Evolutionary conservation across 1,140 invertebrate species (phyloP).

Genomic region (Drosophila trapezifrons): DNA sequence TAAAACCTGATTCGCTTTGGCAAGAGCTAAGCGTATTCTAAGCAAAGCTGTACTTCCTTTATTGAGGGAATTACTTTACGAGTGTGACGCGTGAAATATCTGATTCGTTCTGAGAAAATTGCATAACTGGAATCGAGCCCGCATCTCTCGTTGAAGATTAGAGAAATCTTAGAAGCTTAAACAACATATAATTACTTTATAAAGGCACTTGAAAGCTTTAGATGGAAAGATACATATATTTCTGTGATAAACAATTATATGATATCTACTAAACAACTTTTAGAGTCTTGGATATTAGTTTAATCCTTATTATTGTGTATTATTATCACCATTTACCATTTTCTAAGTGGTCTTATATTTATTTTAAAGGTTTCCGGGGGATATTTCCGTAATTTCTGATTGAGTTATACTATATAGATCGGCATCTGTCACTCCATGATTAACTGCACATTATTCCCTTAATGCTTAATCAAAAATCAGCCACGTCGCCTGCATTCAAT

Average conservation of each 20-base stretch:
- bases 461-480: conserved; percentile 30
- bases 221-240: neutral
- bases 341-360: too few relatives aligned
- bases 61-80: neutral
- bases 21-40: neutral
- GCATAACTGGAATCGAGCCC: conserved; percentile 9
- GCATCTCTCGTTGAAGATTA: neutral
- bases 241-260: neutral
- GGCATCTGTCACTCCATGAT: conserved; percentile 2
- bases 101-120: conserved; percentile 40
- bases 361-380: neutral
- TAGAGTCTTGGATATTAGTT: too few relatives aligned
- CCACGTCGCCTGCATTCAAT: conserved; percentile 11
- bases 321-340: too few relatives aligned
- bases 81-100: conserved; percentile 3
- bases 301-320: too few relatives aligned
- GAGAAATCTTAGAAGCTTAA: conserved; percentile 12
- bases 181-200: conserved; percentile 16
- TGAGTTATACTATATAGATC: neutral
- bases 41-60: conserved; percentile 21
- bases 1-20: conserved; percentile 17
- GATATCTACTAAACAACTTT: neutral
- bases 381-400: neutral
- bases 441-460: conserved; percentile 16
- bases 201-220: conserved; percentile 4